Evolutionary conservation across 2,797 vertebrate species (phyloP).

Genomic region (Champsocephalus gunnari): DNA sequence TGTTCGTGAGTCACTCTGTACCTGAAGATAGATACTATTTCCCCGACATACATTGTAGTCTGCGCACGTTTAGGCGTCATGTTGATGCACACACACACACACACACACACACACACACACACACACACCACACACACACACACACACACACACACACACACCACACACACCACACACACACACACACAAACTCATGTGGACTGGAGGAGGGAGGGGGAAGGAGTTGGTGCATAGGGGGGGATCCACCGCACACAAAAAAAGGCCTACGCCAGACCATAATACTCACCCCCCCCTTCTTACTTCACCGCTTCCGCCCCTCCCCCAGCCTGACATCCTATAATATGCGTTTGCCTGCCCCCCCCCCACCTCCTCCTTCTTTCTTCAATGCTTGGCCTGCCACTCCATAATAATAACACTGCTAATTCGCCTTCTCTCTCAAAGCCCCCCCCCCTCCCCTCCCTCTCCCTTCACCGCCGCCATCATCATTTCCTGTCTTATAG

Average conservation of each 20-base stretch:
- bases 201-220: neutral
- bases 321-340: conserved; percentile 81
- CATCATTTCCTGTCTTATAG: conserved; percentile 76
- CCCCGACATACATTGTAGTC: conserved; percentile 48
- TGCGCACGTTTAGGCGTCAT: conserved; percentile 38
- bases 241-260: conserved; percentile 66
- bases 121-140: conserved; percentile 15
- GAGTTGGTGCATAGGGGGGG: neutral
- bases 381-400: conserved; percentile 64
- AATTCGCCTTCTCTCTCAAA: conserved; percentile 60
- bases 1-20: conserved; percentile 47
- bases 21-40: conserved; percentile 64
- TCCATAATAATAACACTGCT: conserved; percentile 80
- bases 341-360: conserved; percentile 71
- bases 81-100: conserved; percentile 12
- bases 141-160: conserved; percentile 20
- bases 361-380: conserved; percentile 42
- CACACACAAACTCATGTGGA: conserved; percentile 14
- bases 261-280: conserved; percentile 76
- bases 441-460: neutral
- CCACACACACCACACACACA: conserved; percentile 19
- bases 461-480: neutral
- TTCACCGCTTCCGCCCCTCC: no score
- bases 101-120: conserved; percentile 24
- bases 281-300: conserved; percentile 34